These are phyloP conservation scores for Botia kubotai DNA, from an alignment of 2,797 vertebrate species.

Conservation along the genomic window DNA sequence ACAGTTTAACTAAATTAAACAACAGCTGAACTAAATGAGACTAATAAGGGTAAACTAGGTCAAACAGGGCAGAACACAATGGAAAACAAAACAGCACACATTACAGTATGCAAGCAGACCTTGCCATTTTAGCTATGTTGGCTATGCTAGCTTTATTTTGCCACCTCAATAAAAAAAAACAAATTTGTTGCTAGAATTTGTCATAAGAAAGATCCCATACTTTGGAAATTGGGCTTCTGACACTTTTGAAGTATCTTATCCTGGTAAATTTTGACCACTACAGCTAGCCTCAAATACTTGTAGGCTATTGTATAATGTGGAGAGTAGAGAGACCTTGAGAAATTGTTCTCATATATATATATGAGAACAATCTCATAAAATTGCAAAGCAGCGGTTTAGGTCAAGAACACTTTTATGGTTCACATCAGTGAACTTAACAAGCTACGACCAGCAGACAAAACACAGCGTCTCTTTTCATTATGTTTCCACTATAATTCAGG, in stretches of 20 bases:
- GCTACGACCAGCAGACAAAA: neutral
- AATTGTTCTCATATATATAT: neutral
- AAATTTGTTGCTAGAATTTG: neutral
- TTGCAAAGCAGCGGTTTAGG: slow-evolving; percentile 16
- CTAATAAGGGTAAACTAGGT: too few species aligned
- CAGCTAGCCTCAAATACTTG: neutral
- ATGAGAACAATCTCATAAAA: slow-evolving; percentile 16
- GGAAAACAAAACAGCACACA: too few species aligned
- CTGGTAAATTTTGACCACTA: neutral
- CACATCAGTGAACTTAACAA: slow-evolving; percentile 13
- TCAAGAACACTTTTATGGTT: slow-evolving; percentile 26
- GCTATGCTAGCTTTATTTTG: neutral
- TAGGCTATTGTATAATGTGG: neutral
- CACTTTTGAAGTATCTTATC: neutral
- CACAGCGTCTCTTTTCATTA: slow-evolving; percentile 32
- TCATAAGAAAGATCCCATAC: neutral
- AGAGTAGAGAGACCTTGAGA: neutral
- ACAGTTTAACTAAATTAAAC: too few species aligned
- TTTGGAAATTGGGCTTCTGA: neutral
- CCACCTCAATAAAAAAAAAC: neutral
- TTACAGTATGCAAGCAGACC: too few species aligned
- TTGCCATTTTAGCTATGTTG: too few species aligned
- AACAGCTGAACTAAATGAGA: too few species aligned
- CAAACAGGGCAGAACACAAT: too few species aligned
- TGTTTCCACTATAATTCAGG: slow-evolving; percentile 21